phyloP scores from a whole-genome alignment of 64 coral and sea anemone genomes.

The Catalaphyllia jardinei region DNA sequence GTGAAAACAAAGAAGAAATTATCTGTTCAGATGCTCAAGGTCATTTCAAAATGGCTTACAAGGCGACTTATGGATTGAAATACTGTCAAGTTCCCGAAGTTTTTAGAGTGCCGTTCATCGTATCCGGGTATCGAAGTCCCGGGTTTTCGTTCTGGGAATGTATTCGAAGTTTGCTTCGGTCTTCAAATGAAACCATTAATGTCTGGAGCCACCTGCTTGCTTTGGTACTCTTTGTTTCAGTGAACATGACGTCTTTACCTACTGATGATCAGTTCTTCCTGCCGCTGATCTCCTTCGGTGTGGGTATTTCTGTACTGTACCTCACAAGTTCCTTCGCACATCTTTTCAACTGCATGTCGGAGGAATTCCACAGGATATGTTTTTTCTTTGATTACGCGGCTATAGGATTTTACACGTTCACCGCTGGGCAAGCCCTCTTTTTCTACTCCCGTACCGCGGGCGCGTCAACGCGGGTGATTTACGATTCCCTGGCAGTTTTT shows the following conservation, averaged over 20 bases:
- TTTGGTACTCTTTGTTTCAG: constrained; percentile 61
- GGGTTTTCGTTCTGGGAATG: constrained; percentile 77
- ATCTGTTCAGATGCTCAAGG: not conserved
- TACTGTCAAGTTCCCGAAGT: constrained; percentile 47
- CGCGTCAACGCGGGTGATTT: not conserved
- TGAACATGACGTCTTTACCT: constrained; percentile 52
- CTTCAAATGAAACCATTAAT: constrained; percentile 86
- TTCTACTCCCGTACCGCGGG: constrained; percentile 47
- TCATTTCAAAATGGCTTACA: not conserved
- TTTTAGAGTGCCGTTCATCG: constrained; percentile 81
- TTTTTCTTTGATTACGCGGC: constrained; percentile 84
- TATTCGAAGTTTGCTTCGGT: constrained; percentile 64
- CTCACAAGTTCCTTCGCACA: constrained; percentile 75
- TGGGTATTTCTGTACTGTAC: constrained; percentile 73
- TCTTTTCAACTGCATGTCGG: constrained; percentile 88
- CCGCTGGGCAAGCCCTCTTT: constrained; percentile 52
- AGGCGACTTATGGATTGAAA: constrained; percentile 15
- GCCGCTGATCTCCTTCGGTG: constrained; percentile 75
- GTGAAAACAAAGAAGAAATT: not conserved
- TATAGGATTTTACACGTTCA: constrained; percentile 55
- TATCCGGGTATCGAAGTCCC: constrained; percentile 87
- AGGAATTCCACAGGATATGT: constrained; percentile 66
- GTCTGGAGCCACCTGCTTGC: constrained; percentile 95
- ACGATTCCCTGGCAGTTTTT: constrained; percentile 32
- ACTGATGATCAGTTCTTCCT: constrained; percentile 54